These are phyloP conservation scores for Camponotus pennsylvanicus DNA, from an alignment of 1,140 invertebrate species.

Conservation along the genomic window DNA sequence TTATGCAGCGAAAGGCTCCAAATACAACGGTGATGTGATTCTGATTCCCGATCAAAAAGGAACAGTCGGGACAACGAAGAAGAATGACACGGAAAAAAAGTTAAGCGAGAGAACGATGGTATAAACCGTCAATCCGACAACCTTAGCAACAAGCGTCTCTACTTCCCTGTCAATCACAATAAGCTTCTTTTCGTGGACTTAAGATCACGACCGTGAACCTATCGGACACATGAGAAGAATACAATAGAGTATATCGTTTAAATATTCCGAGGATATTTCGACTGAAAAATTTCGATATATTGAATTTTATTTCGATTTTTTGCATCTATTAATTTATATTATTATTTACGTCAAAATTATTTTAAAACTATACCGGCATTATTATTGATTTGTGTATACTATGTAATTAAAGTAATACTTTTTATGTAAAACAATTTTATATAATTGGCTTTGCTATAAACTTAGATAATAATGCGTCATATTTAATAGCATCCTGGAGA, in stretches of 20 bases:
- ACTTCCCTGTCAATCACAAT: constrained; percentile 72
- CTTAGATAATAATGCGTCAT: too few relatives aligned
- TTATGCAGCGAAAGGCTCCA: constrained; percentile 20
- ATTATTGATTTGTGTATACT: too few relatives aligned
- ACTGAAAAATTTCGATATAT: background rate
- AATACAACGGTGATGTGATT: background rate
- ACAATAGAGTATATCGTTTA: constrained; percentile 42
- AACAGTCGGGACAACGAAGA: background rate
- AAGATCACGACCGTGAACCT: constrained; percentile 63
- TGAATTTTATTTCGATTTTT: background rate
- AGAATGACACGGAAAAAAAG: constrained; percentile 54
- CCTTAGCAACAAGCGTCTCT: constrained; percentile 56
- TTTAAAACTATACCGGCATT: background rate
- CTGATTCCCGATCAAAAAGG: constrained; percentile 26
- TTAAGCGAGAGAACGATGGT: constrained; percentile 66
- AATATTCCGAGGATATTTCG: constrained; percentile 51
- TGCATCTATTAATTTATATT: background rate
- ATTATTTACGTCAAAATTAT: background rate
- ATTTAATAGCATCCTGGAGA: background rate
- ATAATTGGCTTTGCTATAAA: background rate
- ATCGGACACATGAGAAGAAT: constrained; percentile 30
- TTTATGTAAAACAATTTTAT: too few relatives aligned
- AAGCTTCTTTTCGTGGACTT: constrained; percentile 74
- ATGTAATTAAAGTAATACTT: too few relatives aligned
- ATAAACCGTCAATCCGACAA: constrained; percentile 72